These are phyloP conservation scores for Stegana nigrithorax DNA, from an alignment of 2,888 invertebrate species.

Conservation along the genomic window DNA sequence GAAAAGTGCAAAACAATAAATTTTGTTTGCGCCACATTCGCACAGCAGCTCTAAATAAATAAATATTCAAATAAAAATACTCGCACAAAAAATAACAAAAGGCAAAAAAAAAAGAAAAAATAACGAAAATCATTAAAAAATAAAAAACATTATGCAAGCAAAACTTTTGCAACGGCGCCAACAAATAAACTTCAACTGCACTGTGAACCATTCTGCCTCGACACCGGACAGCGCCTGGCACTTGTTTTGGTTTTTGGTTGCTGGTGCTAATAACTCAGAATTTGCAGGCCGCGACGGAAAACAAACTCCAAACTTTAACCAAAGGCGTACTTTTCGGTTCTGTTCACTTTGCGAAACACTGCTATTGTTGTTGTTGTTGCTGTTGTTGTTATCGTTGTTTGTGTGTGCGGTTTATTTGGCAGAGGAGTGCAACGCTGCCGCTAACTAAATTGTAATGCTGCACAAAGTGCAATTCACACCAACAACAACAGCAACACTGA, in stretches of 20 bases:
- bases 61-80: not conserved
- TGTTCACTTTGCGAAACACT: no score
- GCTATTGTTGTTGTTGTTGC: no score
- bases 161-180: conserved; percentile 24
- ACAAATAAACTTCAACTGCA: not conserved
- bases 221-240: not conserved
- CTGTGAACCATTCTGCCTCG: not conserved
- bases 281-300: conserved; percentile 35
- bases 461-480: not conserved
- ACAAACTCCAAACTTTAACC: conserved; percentile 12
- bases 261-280: conserved; percentile 52
- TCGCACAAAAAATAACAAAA: not conserved
- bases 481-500: no score
- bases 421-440: not conserved
- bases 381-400: no score
- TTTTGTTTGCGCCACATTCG: conserved; percentile 30
- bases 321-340: no score
- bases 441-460: not conserved
- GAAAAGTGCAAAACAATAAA: conserved; percentile 46
- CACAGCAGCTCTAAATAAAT: conserved; percentile 19
- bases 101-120: no score
- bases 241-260: not conserved
- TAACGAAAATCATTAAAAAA: conserved; percentile 5
- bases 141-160: conserved; percentile 10
- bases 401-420: no score